Conservation (phyloP, 1,140 invertebrate species). For the Anastrepha ludens region DNA sequence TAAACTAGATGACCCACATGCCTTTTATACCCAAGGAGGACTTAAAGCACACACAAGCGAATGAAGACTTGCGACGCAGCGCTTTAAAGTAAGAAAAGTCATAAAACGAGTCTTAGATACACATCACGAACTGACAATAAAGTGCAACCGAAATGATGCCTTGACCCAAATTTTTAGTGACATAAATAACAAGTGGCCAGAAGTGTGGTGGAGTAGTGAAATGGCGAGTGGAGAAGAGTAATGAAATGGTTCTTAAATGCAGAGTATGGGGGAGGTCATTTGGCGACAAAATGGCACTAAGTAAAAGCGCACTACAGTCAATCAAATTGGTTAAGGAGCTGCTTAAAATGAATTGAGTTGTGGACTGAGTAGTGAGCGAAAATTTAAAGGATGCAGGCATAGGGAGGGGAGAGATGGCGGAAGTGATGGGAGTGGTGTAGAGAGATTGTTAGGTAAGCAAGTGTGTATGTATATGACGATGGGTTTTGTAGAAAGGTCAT, state of each 20-base stretch:
- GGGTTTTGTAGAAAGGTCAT: neutral
- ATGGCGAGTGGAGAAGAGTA: neutral
- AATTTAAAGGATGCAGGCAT: neutral
- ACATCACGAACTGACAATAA: constrained; percentile 43
- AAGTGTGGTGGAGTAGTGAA: neutral
- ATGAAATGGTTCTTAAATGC: too few species aligned
- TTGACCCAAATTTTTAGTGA: constrained; percentile 26
- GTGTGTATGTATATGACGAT: neutral
- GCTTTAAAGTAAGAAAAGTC: constrained; percentile 33
- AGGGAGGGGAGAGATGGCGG: neutral
- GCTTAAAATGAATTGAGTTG: constrained; percentile 11
- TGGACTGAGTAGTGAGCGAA: neutral
- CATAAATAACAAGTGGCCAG: constrained; percentile 20
- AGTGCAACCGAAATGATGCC: constrained; percentile 17
- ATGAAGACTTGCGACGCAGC: neutral
- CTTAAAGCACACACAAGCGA: neutral
- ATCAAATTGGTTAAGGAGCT: constrained; percentile 28
- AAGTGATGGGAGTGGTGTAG: too few species aligned
- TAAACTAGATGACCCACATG: neutral
- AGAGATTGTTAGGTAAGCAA: too few species aligned
- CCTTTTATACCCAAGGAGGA: neutral
- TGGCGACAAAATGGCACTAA: constrained; percentile 47
- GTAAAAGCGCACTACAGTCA: constrained; percentile 40
- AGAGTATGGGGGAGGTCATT: neutral
- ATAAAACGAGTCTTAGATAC: constrained; percentile 33